Conservation (phyloP, 2,888 invertebrate genomes). For the Diaperis boleti region DNA sequence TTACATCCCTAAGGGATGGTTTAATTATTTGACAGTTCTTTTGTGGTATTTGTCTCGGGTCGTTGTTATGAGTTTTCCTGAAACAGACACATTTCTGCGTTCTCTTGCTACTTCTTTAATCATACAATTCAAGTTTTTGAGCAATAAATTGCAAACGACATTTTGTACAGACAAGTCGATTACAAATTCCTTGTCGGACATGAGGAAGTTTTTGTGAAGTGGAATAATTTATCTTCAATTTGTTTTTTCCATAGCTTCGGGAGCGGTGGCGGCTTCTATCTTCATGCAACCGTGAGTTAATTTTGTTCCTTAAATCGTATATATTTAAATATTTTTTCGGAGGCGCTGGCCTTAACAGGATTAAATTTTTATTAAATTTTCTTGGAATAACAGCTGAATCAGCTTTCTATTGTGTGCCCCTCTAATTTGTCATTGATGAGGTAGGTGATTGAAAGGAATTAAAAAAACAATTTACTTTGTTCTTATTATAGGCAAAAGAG, state of each 20-base stretch:
- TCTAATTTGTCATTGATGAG: too few species aligned
- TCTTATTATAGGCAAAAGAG: too few species aligned
- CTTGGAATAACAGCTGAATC: background rate
- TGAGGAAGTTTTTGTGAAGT: conserved; percentile 1
- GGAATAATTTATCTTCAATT: background rate
- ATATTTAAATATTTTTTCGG: background rate
- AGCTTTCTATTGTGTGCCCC: conserved; percentile 9
- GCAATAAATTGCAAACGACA: conserved; percentile 3
- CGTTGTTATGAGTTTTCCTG: background rate
- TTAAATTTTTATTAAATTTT: conserved; percentile 7
- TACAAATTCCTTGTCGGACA: background rate
- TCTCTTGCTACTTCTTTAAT: background rate
- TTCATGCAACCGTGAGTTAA: conserved; percentile 9
- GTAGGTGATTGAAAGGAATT: too few species aligned
- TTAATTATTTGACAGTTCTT: background rate
- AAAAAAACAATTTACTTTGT: too few species aligned
- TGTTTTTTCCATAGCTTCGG: conserved; percentile 7
- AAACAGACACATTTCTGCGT: conserved; percentile 1
- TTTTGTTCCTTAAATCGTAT: background rate
- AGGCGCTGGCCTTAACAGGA: conserved; percentile 1
- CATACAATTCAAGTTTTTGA: conserved; percentile 14
- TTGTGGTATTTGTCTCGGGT: conserved; percentile 9
- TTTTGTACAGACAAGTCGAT: background rate
- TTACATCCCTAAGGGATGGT: conserved; percentile 7
- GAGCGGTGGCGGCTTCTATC: conserved; percentile 7